Evolutionary conservation across 1,140 invertebrate genomes (phyloP), one percentile per base, ranked within the genome.

Genomic region (Trichonephila clavata): DNA sequence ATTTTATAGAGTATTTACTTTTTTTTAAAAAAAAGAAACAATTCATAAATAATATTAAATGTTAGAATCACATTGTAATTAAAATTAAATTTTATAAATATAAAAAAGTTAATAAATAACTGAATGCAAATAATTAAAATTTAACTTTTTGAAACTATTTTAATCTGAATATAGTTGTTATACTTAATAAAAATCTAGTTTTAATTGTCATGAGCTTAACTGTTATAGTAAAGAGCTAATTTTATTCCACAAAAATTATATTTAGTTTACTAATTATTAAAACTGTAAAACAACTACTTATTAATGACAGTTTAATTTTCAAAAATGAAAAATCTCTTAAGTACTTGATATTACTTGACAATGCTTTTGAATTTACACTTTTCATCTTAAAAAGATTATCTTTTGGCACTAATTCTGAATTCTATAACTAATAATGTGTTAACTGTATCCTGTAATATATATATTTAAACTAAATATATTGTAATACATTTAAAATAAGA

Each of bases 321-420:
- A 21, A 24, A 24, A 68, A 68, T 50, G 32, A 77, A 39, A 39
- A 39, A 71, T 77, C 18, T 77, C 6, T 77, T 77, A 77, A 77
- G 27, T 77, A 77, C 27, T 77, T 77, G 16, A 32, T 13, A 63
- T 77, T 32, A 27, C 71, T 77, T 77, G 27, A 32, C 71, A 77
- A 77, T 32, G 27, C 83, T n/a, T 84, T 84, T 84, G 27, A 59
- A 16, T 27, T n/a, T 84, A 27, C 50, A 84, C 83, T 24, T 83
- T 59, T n/a, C 50, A 27, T 77, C 57, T 84, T 24, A 84, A 84
- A 80, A 84, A 59, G 83, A n/a, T 39, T 39, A n/a, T 59, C 21
- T 84, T 84, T 84, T 84, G 83, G 83, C 83, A 84, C 83, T 84
- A 84, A 84, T 27, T 84, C 83, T 60, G 50, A 57, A 84, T 59